Evolutionary conservation across 2,113 vertebrate genomes (phyloP), one percentile per base, ranked within the genome.

Genomic region (Heloderma charlesbogerti): DNA sequence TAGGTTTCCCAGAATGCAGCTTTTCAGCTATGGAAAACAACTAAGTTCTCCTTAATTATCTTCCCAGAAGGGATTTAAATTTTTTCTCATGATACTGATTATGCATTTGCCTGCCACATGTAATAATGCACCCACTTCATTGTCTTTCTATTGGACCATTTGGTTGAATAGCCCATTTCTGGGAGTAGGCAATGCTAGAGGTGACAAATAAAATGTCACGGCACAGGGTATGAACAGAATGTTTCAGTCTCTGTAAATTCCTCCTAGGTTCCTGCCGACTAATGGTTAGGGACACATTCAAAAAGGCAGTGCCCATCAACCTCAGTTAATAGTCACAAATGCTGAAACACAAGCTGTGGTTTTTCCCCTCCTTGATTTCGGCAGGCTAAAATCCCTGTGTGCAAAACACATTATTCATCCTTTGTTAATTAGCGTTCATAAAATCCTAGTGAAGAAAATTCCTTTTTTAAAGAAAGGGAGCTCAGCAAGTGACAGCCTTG

Each of bases 121-220:
- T 80, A 95, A 92, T 54, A 93, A 94, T 94, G 31, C 48, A 66
- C 66, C 43, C 91, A 93, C 91, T 91, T 87, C 60, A 86, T 25
- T 66, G 16, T 40, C 18, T 63, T 34, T 37, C 81, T 90, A 89
- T 91, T 67, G 83, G 74, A 83, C 82, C 89, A 94, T 63, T 0
- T 66, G 93, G 94, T 91, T 89, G 90, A 93, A 91, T 93, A 93
- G 27, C 63, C 66, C 37, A 82, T 85, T 95, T 93, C 94, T 95
- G 93, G 92, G 84, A 43, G 92, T 67, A 77, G 86, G 69, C 93
- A 91, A 2, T 82, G 89, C 34, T n/a, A 67, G 63, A 43, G 40
- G 63, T 40, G 45, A 29, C 27, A 67, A 29, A 69, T 27, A 43
- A 69, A 85, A 69, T 45, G 40, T 69, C 66, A 66, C 8, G 3